A percentile compares a stretch with the other conserved stretches of the same genome.
Conservation (phyloP, 2,113 vertebrate genomes). For the Edolisoma coerulescens region DNA sequence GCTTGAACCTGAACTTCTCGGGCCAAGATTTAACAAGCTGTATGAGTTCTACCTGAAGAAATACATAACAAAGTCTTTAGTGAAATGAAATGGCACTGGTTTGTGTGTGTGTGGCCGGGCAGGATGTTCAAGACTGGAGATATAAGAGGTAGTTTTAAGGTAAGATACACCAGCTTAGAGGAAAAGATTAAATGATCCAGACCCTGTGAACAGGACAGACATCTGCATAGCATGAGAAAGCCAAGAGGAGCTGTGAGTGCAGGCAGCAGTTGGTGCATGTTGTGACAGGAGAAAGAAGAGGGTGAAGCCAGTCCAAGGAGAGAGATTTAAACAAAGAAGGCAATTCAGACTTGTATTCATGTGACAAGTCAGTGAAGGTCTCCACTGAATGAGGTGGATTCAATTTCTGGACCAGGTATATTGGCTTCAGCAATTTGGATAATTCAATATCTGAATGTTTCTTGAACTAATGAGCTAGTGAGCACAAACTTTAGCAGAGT, state of each 20-base stretch:
- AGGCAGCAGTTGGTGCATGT: neutral
- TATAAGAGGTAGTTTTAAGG: neutral
- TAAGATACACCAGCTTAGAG: neutral
- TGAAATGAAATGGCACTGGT: neutral
- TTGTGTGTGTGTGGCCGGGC: fast-evolving
- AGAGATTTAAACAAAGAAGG: neutral
- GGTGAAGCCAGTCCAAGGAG: neutral
- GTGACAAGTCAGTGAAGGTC: neutral
- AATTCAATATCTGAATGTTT: neutral
- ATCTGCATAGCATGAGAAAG: neutral
- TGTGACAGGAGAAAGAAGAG: neutral
- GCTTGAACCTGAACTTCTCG: neutral
- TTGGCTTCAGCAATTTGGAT: neutral
- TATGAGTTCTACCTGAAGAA: neutral
- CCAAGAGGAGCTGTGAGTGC: neutral
- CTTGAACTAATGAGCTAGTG: neutral
- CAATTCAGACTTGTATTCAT: neutral
- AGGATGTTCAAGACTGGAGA: neutral
- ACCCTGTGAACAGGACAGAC: neutral
- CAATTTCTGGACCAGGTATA: neutral
- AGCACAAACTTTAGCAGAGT: neutral
- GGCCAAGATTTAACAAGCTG: neutral
- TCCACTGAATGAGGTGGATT: neutral
- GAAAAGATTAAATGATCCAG: neutral
- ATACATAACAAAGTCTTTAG: neutral